A percentile compares a stretch with the other conserved stretches of the same genome.
These are phyloP conservation scores for Vulpes vulpes DNA, from an alignment of 2,113 vertebrate species.

Conservation along the genomic window DNA sequence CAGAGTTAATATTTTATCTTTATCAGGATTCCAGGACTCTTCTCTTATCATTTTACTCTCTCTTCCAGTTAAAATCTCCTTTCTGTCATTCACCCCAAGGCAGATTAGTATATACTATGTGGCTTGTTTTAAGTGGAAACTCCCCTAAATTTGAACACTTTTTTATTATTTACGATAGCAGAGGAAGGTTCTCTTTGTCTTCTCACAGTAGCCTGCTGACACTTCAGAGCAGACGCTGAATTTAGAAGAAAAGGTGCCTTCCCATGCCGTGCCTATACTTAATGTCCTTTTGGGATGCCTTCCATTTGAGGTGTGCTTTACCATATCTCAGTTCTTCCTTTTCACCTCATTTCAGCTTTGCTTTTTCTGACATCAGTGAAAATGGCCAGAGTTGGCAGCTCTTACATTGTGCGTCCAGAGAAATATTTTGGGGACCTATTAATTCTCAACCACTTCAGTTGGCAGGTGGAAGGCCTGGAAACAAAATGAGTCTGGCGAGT, in stretches of 20 bases:
- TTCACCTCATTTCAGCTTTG: constrained; percentile 70
- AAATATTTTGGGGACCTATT: constrained; percentile 87
- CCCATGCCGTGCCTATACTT: not conserved
- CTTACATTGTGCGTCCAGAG: constrained; percentile 81
- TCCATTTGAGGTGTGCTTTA: constrained; percentile 74
- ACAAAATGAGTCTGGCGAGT: constrained; percentile 86
- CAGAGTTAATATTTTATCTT: constrained; percentile 3
- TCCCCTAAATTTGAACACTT: not conserved
- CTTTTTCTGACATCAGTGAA: constrained; percentile 77
- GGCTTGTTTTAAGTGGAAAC: not conserved
- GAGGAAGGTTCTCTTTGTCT: not conserved
- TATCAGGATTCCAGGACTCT: not conserved
- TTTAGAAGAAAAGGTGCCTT: constrained; percentile 29
- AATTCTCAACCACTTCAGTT: constrained; percentile 84
- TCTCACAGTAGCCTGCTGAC: not conserved
- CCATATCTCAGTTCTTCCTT: constrained; percentile 58
- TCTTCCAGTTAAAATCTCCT: not conserved
- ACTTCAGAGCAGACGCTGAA: constrained; percentile 42
- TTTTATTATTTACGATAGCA: constrained; percentile 63
- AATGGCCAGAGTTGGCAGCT: constrained; percentile 83
- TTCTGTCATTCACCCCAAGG: not conserved
- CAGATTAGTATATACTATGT: not conserved
- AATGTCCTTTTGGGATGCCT: constrained; percentile 24
- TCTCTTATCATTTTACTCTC: not conserved
- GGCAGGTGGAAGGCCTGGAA: constrained; percentile 84